Evolutionary conservation across 2,113 vertebrate genomes (phyloP).

Genomic region (Todiramphus chloris): DNA sequence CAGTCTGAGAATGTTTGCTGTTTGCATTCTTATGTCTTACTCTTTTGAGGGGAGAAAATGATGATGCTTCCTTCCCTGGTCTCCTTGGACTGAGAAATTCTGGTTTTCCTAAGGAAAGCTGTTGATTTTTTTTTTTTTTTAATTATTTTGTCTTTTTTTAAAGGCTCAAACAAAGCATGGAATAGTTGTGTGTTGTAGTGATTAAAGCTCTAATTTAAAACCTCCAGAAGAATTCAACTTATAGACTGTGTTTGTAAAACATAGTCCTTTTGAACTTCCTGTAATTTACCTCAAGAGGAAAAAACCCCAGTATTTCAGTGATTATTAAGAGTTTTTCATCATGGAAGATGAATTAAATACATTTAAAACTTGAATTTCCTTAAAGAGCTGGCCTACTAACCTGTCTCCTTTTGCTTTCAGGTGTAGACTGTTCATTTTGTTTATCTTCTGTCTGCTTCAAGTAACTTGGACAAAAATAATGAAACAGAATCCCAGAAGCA

Average conservation of each 20-base stretch:
- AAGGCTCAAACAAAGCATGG: background rate
- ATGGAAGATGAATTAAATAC: background rate
- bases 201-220: background rate
- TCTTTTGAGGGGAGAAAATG: background rate
- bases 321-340: background rate
- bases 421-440: background rate
- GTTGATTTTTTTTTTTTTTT: background rate
- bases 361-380: background rate
- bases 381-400: background rate
- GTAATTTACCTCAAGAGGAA: background rate
- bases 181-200: background rate
- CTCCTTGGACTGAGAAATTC: background rate
- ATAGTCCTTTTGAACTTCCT: background rate
- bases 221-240: background rate
- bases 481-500: background rate
- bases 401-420: background rate
- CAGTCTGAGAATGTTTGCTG: background rate
- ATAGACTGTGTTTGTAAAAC: background rate
- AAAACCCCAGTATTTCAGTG: background rate
- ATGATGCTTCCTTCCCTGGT: background rate
- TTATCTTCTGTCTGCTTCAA: background rate
- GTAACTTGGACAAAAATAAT: background rate
- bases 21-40: background rate
- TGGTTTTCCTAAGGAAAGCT: background rate
- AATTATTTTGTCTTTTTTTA: background rate